Evolutionary conservation across 2,888 invertebrate species (phyloP).

Genomic region (Dynastes grantii): DNA sequence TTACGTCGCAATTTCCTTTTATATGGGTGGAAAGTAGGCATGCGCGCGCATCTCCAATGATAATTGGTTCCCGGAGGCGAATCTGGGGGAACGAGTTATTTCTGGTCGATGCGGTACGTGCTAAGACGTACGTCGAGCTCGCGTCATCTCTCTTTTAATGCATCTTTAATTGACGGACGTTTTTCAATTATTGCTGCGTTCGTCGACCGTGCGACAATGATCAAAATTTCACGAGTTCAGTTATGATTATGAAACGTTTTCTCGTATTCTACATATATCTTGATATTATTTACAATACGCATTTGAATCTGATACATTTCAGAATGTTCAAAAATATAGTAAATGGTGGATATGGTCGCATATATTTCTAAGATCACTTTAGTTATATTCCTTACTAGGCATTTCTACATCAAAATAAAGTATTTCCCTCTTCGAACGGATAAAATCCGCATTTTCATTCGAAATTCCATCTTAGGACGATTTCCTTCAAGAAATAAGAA

Average conservation of each 20-base stretch:
- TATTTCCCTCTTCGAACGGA: no score
- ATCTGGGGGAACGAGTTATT: slow-evolving; percentile 53
- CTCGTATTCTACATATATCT: neutral
- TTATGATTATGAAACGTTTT: slow-evolving; percentile 48
- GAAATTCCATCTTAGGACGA: no score
- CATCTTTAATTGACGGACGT: slow-evolving; percentile 49
- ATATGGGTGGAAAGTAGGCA: slow-evolving; percentile 35
- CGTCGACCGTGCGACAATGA: slow-evolving; percentile 31
- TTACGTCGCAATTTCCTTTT: slow-evolving; percentile 32
- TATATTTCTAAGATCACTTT: no score
- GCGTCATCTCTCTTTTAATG: slow-evolving; percentile 37
- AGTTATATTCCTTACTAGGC: no score
- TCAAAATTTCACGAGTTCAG: slow-evolving; percentile 47
- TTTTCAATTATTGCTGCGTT: slow-evolving; percentile 37
- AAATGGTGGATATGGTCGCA: no score
- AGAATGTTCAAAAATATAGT: no score
- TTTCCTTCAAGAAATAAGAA: no score
- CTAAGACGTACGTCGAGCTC: slow-evolving; percentile 46
- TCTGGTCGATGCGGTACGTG: slow-evolving; percentile 29
- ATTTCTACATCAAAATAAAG: no score
- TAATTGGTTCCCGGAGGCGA: slow-evolving; percentile 30
- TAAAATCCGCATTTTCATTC: no score
- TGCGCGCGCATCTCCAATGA: slow-evolving; percentile 50
- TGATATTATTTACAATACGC: neutral
- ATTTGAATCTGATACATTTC: no score